A percentile compares a stretch with the other conserved stretches of the same genome.
phyloP scores from a whole-genome alignment of 2,797 vertebrate species.

The Typhlichthys subterraneus region DNA sequence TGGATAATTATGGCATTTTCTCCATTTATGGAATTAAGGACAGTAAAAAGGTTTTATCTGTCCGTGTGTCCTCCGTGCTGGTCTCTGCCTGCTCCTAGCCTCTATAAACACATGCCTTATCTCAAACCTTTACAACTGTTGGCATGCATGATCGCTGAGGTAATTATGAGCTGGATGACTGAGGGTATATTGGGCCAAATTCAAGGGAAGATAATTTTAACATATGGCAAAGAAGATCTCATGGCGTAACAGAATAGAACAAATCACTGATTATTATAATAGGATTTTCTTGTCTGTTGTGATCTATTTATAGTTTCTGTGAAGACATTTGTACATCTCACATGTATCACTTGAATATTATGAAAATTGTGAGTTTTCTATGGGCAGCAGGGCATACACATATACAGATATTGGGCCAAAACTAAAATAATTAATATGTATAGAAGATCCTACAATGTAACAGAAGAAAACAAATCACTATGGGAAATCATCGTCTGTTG shows the following conservation, averaged over 20 bases:
- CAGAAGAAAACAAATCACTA: too few species aligned
- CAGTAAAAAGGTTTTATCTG: constrained; percentile 45
- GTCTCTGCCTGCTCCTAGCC: constrained; percentile 75
- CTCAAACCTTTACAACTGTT: constrained; percentile 66
- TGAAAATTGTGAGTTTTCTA: too few species aligned
- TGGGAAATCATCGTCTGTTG: too few species aligned
- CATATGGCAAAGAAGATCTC: constrained; percentile 5
- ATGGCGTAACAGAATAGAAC: not conserved
- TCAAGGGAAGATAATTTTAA: not conserved
- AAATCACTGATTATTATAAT: constrained; percentile 4
- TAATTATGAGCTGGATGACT: constrained; percentile 16
- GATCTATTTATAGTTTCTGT: constrained; percentile 7
- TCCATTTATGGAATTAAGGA: constrained; percentile 56
- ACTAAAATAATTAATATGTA: too few species aligned
- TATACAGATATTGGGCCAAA: too few species aligned
- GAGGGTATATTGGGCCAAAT: constrained; percentile 48
- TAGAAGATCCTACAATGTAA: too few species aligned
- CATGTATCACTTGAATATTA: not conserved
- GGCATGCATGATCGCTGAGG: constrained; percentile 29
- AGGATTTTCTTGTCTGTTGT: not conserved
- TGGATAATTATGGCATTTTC: constrained; percentile 21
- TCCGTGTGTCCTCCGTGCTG: constrained; percentile 71
- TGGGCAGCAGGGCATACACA: too few species aligned
- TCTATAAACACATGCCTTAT: constrained; percentile 77
- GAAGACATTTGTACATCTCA: not conserved